Evolutionary conservation across 2,888 invertebrate species (phyloP), one percentile per base, ranked within the genome.

Genomic region (Coelopa pilipes): DNA sequence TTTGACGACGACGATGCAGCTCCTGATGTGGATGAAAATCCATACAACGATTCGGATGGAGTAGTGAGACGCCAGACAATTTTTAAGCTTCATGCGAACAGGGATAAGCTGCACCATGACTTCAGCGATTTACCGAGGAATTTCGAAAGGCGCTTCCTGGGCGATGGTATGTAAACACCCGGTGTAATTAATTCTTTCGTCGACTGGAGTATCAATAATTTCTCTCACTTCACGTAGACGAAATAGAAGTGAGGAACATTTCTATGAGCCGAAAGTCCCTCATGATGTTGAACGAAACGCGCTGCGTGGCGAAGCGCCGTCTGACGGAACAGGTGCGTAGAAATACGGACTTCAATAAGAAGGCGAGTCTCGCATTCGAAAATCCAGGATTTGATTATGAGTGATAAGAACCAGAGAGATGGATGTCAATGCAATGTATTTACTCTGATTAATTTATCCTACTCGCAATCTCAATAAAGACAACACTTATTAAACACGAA

Each of bases 41-140:
- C 62, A 24, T 75, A 67, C 62, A 21, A 65, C 11, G 76, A 79
- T 15, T 78, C 79, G 4, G 82, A 82, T 57, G 81, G 81, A 21
- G 77, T 79, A 47, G 75, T 77, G 0, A 81, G 86, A 0, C 82
- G 86, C 0, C 84, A 84, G 68, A 88, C 87, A 5, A 85, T 88
- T 66, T 85, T 81, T 74, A 83, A 83, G 66, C 77, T 87, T 46
- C 84, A 85, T 46, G 84, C 83, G 72, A 80, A 82, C 49, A 82
- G 84, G 1, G 82, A 86, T 73, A 82, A 81, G 46, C 80, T 78
- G 59, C 80, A 81, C 34, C 79, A 76, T 10, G 87, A 87, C 78
- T 86, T 83, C 73, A 86, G 86, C 74, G 86, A 87, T 78, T 79
- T 87, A 75, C 86, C 86, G n/a, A 75, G 81, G 0, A 88, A 88